Evolutionary conservation across 2,888 invertebrate species (phyloP).

Genomic region (Cecidostiba fungosa): DNA sequence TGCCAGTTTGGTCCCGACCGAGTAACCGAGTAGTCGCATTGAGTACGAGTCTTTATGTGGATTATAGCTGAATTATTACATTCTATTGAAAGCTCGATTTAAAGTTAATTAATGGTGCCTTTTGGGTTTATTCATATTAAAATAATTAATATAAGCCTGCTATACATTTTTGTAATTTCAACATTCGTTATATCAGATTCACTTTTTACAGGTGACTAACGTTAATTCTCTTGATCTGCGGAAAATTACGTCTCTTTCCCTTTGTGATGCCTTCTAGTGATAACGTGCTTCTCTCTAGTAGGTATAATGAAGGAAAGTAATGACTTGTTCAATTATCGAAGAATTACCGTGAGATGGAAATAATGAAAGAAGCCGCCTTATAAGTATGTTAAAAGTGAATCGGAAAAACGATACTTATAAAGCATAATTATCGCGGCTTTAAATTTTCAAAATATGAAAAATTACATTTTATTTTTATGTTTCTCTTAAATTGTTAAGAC

Average conservation of each 20-base stretch:
- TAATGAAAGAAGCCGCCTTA: not conserved
- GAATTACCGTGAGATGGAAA: conserved; percentile 5
- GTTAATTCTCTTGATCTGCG: too few species aligned
- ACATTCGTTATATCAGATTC: not conserved
- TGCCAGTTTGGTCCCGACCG: too few species aligned
- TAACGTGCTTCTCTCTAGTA: not conserved
- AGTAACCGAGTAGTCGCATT: too few species aligned
- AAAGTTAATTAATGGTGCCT: too few species aligned
- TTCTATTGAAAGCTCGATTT: too few species aligned
- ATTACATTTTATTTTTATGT: too few species aligned
- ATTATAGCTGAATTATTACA: too few species aligned
- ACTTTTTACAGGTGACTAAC: not conserved
- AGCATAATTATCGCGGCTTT: not conserved
- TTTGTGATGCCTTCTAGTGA: not conserved
- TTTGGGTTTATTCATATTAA: too few species aligned
- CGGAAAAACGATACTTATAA: not conserved
- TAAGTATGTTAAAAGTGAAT: not conserved
- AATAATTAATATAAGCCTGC: too few species aligned
- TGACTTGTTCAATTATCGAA: conserved; percentile 30
- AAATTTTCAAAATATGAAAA: too few species aligned
- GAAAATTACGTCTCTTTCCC: not conserved
- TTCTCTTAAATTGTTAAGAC: too few species aligned
- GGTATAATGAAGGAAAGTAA: not conserved
- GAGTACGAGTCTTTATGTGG: too few species aligned
- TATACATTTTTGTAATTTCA: not conserved